Evolutionary conservation across 2,113 vertebrate genomes (phyloP).

Genomic region (Todiramphus chloris): DNA sequence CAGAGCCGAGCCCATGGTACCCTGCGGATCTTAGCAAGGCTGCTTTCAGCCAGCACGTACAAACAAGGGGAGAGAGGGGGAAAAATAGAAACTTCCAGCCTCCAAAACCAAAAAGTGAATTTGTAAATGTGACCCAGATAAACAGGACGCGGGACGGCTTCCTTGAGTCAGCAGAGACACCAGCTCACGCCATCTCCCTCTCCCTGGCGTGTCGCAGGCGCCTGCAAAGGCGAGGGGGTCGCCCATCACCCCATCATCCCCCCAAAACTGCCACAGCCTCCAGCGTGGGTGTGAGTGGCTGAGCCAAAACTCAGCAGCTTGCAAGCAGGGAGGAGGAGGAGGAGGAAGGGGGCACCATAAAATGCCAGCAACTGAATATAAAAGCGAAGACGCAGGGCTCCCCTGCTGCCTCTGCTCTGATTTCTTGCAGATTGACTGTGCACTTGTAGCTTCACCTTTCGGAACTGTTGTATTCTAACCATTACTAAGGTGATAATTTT

Average conservation of each 20-base stretch:
- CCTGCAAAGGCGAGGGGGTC: neutral
- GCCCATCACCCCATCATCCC: neutral
- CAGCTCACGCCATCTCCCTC: accelerated
- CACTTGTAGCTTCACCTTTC: neutral
- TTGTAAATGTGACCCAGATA: slow-evolving; percentile 46
- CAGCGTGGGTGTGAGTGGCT: accelerated
- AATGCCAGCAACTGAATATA: neutral
- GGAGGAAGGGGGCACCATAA: neutral
- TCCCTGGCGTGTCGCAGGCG: accelerated
- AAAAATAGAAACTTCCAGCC: slow-evolving; percentile 14
- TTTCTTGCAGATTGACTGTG: slow-evolving; percentile 24
- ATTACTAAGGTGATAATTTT: slow-evolving; percentile 32
- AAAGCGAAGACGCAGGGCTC: neutral
- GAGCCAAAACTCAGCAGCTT: neutral
- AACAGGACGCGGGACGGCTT: neutral
- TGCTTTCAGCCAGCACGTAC: neutral
- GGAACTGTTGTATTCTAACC: slow-evolving; percentile 13
- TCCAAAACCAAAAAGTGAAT: neutral
- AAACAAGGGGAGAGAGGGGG: neutral
- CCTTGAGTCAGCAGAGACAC: neutral
- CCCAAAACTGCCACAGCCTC: neutral
- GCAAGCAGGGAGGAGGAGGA: neutral
- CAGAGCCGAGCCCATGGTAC: accelerated
- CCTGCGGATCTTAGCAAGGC: neutral
- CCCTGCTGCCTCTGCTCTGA: neutral